A percentile compares a stretch with the other conserved stretches of the same genome.
These are phyloP conservation scores for Melospiza melodia DNA, from an alignment of 2,113 vertebrate genomes.

Conservation along the genomic window DNA sequence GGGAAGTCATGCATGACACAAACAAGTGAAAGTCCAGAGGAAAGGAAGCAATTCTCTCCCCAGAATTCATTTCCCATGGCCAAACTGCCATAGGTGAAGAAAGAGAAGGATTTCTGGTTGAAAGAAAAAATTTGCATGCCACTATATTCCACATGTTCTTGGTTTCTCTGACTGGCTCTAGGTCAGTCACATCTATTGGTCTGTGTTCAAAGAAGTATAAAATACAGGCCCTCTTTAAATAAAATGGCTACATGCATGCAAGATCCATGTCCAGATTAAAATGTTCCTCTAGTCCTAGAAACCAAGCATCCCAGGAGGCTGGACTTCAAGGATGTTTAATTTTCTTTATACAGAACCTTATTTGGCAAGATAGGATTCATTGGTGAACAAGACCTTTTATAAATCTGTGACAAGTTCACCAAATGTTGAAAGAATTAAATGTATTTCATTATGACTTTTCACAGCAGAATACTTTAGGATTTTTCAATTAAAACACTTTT, in stretches of 20 bases:
- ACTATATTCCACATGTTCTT: background rate
- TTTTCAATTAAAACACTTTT: background rate
- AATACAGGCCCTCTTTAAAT: background rate
- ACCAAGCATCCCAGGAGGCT: background rate
- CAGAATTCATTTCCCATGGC: background rate
- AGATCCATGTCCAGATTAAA: background rate
- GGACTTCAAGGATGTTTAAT: background rate
- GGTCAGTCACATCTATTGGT: background rate
- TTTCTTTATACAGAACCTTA: background rate
- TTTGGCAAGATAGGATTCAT: background rate
- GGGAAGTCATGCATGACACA: background rate
- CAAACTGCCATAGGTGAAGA: background rate
- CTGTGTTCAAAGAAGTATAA: background rate
- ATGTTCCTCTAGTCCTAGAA: background rate
- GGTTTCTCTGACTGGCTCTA: background rate
- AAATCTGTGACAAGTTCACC: background rate
- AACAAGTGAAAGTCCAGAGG: conserved; percentile 9
- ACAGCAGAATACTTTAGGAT: background rate
- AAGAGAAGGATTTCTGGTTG: background rate
- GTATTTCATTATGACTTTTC: background rate
- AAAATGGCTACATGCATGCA: background rate
- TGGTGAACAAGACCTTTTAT: background rate
- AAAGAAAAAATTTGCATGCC: background rate
- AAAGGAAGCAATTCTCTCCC: background rate
- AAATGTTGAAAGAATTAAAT: background rate